Evolutionary conservation across 30 jellyfish, hydroid and myxozoan species (phyloP), one percentile per base, ranked within the genome.

Genomic region (Aurelia aurita complex sp. Pacific): DNA sequence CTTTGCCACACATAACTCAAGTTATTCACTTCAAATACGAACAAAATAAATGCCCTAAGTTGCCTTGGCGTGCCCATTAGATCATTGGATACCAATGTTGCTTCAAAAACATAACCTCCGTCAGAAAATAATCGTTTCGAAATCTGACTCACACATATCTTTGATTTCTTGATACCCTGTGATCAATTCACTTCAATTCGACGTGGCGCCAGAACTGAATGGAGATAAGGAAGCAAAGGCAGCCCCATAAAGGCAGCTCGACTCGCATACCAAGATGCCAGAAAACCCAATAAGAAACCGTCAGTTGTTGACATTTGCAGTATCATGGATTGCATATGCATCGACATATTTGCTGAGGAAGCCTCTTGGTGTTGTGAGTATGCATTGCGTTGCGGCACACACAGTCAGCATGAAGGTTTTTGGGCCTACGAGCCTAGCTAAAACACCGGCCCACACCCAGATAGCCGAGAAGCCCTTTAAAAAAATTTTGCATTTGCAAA

Each of bases 341-440:
- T 85, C 97, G 12, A 83, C 99, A 16, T 94, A 94, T 77, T 63
- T 94, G 64, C 94, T 94, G 61, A 60, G 99, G 61, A 94, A 94
- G 78, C 99, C 99, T 10, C 96, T 94, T 17, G 99, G 99, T 59
- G 99, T 94, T 77, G 99, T 92, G 76, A 82, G 98, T 72, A 51
- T 82, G 46, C 35, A 19, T 6, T 18, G 19, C 4, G 1, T 29
- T 3, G 43, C 17, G 42, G 7, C 4, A 3, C 12, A 10, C 16
- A 36, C 32, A 33, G 13, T 12, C 12, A 11, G 14, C 14, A 9
- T 1, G 5, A 7, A 46, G 6, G 6, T 46, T 46, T 9, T 46
- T 46, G 57, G 57, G 57, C 57, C 57, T 46, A 46, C 11, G 4
- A 2, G 5, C 5, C 11, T 9, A 46, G 8, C 14, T 14, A 46